Conservation (phyloP, 2,113 vertebrate species). For the Perca fluviatilis region DNA sequence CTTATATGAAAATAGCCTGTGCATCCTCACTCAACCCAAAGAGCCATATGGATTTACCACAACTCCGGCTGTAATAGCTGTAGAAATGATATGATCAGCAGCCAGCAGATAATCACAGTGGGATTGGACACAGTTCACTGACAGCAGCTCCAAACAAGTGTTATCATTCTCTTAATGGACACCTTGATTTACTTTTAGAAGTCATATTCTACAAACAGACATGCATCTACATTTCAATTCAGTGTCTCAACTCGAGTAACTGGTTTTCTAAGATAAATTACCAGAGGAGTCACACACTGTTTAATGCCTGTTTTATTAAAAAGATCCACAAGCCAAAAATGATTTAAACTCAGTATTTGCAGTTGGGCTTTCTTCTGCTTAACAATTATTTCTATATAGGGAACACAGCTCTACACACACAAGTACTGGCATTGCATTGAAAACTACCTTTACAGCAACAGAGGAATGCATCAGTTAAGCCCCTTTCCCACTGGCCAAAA, state of each 20-base stretch:
- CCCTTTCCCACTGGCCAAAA: too few species aligned
- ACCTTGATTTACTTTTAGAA: conserved; percentile 41
- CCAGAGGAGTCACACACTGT: neutral
- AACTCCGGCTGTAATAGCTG: conserved; percentile 28
- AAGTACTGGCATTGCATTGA: neutral
- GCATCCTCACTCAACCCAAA: conserved; percentile 13
- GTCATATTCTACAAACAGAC: conserved; percentile 8
- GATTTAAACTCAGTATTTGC: conserved; percentile 16
- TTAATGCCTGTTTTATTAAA: conserved; percentile 4
- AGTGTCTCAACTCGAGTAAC: neutral
- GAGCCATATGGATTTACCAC: conserved; percentile 57
- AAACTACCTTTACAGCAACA: conserved; percentile 13
- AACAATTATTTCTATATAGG: neutral
- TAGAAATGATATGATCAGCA: conserved; percentile 43
- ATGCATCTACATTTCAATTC: conserved; percentile 23
- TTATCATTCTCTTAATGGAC: conserved; percentile 28
- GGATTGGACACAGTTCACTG: conserved; percentile 51
- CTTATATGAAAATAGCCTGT: conserved; percentile 13
- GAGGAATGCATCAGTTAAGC: conserved; percentile 4
- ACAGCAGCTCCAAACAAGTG: conserved; percentile 32
- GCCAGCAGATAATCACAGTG: conserved; percentile 47
- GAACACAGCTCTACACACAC: neutral
- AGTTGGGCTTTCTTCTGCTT: neutral
- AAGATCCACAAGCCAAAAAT: neutral
- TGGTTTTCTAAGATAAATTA: conserved; percentile 9